A percentile compares a stretch with the other conserved stretches of the same genome.
phyloP scores from a whole-genome alignment of 2,888 invertebrate species.

The Frankliniella fusca region DNA sequence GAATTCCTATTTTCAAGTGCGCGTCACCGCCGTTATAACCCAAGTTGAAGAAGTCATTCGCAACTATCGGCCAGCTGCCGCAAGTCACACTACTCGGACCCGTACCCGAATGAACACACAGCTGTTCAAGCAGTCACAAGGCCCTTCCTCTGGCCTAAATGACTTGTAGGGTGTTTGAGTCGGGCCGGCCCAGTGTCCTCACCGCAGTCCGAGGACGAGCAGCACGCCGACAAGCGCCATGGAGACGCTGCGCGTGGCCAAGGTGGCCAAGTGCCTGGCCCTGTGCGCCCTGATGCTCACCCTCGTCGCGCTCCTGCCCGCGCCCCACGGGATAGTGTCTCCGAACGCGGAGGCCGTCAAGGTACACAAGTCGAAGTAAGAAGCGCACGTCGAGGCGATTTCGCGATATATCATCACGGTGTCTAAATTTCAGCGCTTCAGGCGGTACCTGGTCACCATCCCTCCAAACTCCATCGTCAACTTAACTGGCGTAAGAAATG shows the following conservation, averaged over 20 bases:
- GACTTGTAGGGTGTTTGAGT: too few relatives aligned
- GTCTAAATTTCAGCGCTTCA: background rate
- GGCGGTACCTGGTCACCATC: constrained; percentile 17
- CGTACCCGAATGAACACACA: too few relatives aligned
- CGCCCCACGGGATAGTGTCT: background rate
- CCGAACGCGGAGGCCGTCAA: background rate
- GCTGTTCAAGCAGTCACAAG: too few relatives aligned
- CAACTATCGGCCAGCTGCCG: too few relatives aligned
- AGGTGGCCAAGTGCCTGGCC: background rate
- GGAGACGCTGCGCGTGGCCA: background rate
- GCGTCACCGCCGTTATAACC: too few relatives aligned
- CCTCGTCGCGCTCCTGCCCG: background rate
- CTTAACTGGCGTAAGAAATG: background rate
- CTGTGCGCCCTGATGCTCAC: background rate
- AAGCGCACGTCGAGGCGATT: background rate
- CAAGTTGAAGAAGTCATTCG: too few relatives aligned
- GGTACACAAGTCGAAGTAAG: background rate
- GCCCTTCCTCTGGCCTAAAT: too few relatives aligned
- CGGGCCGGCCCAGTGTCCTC: too few relatives aligned
- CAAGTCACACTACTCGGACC: too few relatives aligned
- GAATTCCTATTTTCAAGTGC: too few relatives aligned
- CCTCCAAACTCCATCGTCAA: background rate
- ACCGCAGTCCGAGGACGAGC: too few relatives aligned
- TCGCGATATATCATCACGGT: background rate
- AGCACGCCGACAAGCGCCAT: too few relatives aligned